Evolutionary conservation across 2,888 invertebrate species (phyloP).

Genomic region (Flabesymbios commensalis): DNA sequence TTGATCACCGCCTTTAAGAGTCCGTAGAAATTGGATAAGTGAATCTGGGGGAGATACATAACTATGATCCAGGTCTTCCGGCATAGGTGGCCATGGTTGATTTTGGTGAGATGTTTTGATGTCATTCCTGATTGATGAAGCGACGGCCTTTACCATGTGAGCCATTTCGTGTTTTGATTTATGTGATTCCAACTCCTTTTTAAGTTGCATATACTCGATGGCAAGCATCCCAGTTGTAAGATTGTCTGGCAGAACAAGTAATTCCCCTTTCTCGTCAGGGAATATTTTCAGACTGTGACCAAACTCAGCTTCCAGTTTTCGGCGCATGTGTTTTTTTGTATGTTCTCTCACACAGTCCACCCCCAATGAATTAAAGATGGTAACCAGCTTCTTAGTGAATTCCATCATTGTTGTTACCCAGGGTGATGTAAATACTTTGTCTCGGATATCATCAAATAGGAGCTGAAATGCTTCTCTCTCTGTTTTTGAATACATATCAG

Average conservation of each 20-base stretch:
- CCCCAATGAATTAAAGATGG: not conserved
- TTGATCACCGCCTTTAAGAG: not conserved
- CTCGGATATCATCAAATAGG: conserved; percentile 4
- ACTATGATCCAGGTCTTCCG: not conserved
- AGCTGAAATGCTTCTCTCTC: not conserved
- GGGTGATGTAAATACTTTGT: not conserved
- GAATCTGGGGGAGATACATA: not conserved
- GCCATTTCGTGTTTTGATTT: no score
- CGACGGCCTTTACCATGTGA: no score
- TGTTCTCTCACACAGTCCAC: not conserved
- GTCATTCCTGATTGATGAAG: no score
- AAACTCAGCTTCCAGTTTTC: conserved; percentile 11
- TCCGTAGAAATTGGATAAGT: not conserved
- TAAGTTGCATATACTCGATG: not conserved
- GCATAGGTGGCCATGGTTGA: not conserved
- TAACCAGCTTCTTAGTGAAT: not conserved
- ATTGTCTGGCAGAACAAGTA: conserved; percentile 4
- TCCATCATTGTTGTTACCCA: not conserved
- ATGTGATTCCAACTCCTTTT: not conserved
- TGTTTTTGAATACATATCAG: not conserved
- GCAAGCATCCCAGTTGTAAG: not conserved
- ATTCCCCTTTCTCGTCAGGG: conserved; percentile 1
- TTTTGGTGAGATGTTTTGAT: not conserved
- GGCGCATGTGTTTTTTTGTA: conserved; percentile 16
- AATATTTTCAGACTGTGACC: not conserved